Evolutionary conservation across 30 jellyfish, hydroid and myxozoan genomes (phyloP).

Genomic region (Turritopsis rubra): DNA sequence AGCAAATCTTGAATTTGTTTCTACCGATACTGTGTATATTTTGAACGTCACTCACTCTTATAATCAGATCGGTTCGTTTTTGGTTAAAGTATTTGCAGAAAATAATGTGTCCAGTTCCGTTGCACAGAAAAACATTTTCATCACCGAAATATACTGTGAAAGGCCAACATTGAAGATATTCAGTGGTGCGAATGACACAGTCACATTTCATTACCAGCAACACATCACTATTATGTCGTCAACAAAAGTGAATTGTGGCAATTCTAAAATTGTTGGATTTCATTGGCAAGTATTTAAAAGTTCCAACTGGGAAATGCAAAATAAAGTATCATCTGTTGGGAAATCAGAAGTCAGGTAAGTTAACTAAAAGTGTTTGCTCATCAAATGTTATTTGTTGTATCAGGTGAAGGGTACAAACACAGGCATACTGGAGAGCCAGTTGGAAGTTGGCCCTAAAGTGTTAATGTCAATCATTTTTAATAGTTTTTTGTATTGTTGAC

Average conservation of each 20-base stretch:
- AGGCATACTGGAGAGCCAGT: too few relatives aligned
- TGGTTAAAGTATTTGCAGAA: background rate
- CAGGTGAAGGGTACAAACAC: too few relatives aligned
- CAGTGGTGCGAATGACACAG: background rate
- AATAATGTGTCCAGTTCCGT: background rate
- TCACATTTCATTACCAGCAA: background rate
- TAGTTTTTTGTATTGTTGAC: too few relatives aligned
- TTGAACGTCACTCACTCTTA: slow-evolving; percentile 6
- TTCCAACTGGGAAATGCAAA: slow-evolving; percentile 16
- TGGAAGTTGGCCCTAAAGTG: too few relatives aligned
- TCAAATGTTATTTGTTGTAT: too few relatives aligned
- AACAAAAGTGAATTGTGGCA: background rate
- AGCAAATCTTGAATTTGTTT: background rate
- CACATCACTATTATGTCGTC: slow-evolving; percentile 8
- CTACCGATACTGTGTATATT: background rate
- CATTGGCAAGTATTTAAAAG: slow-evolving; percentile 20
- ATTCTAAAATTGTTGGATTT: background rate
- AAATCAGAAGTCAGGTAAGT: slow-evolving; percentile 16
- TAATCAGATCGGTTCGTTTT: background rate
- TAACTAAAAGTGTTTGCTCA: too few relatives aligned
- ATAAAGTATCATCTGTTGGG: slow-evolving; percentile 12
- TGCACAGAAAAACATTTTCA: background rate
- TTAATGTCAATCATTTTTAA: too few relatives aligned
- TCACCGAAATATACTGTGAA: slow-evolving; percentile 9
- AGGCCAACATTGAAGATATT: slow-evolving; percentile 10